phyloP scores from a whole-genome alignment of 2,888 invertebrate genomes.

The Hydropsyche betteni region DNA sequence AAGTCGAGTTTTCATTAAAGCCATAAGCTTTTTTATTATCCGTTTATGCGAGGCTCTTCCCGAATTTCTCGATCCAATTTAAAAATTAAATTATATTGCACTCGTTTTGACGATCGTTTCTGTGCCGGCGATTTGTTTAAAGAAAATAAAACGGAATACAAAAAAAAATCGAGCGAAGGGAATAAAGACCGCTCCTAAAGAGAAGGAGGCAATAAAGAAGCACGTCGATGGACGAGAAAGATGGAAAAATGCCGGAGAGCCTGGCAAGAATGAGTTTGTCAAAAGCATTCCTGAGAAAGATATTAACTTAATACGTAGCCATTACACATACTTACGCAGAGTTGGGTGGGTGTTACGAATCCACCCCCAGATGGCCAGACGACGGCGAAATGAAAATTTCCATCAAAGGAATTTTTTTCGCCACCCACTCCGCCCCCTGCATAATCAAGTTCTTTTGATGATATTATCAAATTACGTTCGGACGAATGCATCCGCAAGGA shows the following conservation, averaged over 20 bases:
- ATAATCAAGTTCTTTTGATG: conserved; percentile 44
- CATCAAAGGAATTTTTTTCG: conserved; percentile 35
- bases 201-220: conserved; percentile 29
- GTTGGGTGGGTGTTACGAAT: neutral
- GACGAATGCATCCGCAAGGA: conserved; percentile 16
- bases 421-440: conserved; percentile 24
- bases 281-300: conserved; percentile 37
- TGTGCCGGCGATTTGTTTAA: conserved; percentile 34
- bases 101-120: conserved; percentile 30
- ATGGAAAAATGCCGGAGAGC: conserved; percentile 24
- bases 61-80: conserved; percentile 23
- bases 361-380: too few species aligned
- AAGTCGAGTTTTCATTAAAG: too few species aligned
- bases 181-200: neutral
- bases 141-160: conserved; percentile 13
- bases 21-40: too few species aligned
- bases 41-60: too few species aligned
- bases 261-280: conserved; percentile 34
- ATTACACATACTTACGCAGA: conserved; percentile 38
- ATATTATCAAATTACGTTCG: conserved; percentile 42
- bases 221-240: conserved; percentile 3
- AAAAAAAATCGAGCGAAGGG: conserved; percentile 10
- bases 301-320: conserved; percentile 42
- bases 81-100: conserved; percentile 32
- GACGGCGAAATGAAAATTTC: conserved; percentile 36